Base-by-base conservation (phyloP, 2,888 invertebrate species). In the Latheticus oryzae region DNA sequence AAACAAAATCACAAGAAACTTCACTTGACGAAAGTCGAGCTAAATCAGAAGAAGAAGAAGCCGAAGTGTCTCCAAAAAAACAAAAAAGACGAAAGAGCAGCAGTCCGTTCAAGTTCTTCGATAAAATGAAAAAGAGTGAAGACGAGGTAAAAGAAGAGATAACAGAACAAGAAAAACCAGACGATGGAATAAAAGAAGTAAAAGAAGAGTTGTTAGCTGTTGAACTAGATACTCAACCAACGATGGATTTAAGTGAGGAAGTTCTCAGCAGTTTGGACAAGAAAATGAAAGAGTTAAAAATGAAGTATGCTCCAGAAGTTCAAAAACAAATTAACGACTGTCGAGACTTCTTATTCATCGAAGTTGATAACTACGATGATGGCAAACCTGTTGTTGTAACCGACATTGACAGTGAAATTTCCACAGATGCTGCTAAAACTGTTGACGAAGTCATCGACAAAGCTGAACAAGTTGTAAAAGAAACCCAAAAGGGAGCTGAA, bases 271-370 rank as follows among this genome's bases (percentile, higher is more conserved):
- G 37, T 13, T 19, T 59, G 2, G 55, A 59, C 3, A 63, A 61
- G 17, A 65, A 69, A 57, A 62, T 71, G 4, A 57, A 67, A 15
- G 60, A 60, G 40, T 28, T 72, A 8, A 65, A 66, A 42, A 42
- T 42, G 1, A 68, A 69, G 9, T 45, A 50, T 32, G 21, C 54
- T 5, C 35, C 42, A 2, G 54, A 59, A 23, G 24, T 26, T 1
- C 26, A 23, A 7, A 48, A 51, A 37, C 23, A 50, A 7, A 59
- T 59, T 2, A 42, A 50, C n/a, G 43, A 55, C 35, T 59, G 59
- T 15, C 42, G 55, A 5, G 59, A 59, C 16, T 59, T 59, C 28
- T 32, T 59, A n/a, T 59, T 55, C 37, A 55, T 55, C 7, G 64
- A 64, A 58, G 32, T 60, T 5, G 61, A 63, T 19, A 51, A 65